These are phyloP conservation scores for Epirrita christyi DNA, from an alignment of 2,888 invertebrate species.

Conservation along the genomic window DNA sequence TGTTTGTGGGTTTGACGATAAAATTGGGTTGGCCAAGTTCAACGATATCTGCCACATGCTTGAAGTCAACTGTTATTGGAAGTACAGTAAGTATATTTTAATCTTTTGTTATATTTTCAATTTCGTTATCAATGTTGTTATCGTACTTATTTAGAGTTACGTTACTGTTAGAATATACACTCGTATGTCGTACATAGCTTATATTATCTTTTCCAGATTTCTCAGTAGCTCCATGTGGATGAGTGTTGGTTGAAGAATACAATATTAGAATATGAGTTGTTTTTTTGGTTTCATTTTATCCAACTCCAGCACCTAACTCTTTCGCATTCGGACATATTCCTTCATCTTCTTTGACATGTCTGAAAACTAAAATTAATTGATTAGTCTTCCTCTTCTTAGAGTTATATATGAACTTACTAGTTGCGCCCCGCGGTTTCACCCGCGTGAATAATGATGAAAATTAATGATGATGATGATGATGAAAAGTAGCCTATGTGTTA, in stretches of 20 bases:
- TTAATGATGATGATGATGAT: too few relatives aligned
- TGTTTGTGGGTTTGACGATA: constrained; percentile 66
- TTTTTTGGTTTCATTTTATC: constrained; percentile 60
- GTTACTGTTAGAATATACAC: too few relatives aligned
- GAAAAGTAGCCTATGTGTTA: too few relatives aligned
- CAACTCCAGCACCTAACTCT: constrained; percentile 52
- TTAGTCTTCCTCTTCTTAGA: too few relatives aligned
- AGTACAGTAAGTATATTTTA: constrained; percentile 40
- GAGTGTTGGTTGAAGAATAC: background rate
- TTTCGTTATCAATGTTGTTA: background rate
- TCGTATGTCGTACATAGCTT: background rate
- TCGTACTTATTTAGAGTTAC: too few relatives aligned
- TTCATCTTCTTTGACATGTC: constrained; percentile 74
- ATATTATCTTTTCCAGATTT: constrained; percentile 11
- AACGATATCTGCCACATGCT: constrained; percentile 69
- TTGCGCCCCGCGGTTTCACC: too few relatives aligned
- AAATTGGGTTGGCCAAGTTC: constrained; percentile 64
- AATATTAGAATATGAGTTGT: background rate
- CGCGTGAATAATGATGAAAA: too few relatives aligned
- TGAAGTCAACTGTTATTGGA: constrained; percentile 69
- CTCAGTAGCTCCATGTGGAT: constrained; percentile 3
- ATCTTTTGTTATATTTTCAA: background rate
- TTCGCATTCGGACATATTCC: constrained; percentile 68
- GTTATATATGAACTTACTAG: too few relatives aligned
- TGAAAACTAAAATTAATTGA: constrained; percentile 62